Evolutionary conservation across 2,113 vertebrate genomes (phyloP), one percentile per base, ranked within the genome.

Genomic region (Meleagris gallopavo): DNA sequence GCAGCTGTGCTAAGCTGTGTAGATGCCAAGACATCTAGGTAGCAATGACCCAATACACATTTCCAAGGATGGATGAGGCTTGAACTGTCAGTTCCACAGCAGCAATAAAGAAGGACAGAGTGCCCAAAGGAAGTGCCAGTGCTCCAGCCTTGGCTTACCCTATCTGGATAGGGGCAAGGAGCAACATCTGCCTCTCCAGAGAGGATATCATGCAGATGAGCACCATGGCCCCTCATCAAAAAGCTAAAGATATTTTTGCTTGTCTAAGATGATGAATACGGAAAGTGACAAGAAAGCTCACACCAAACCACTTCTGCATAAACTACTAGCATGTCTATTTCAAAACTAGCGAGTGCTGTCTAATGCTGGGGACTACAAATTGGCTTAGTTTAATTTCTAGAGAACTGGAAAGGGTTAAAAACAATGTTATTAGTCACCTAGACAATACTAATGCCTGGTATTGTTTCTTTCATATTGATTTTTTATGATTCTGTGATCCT

Each of bases 231-330:
- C 41, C 41, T 78, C 22, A 12, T 17, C n/a, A 61, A 10, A 6
- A 34, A 52, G 5, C 7, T 20, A 8, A 10, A 30, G 17, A 21
- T 27, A n/a, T 21, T 58, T 70, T 61, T 9, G 40, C 0, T 1
- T 3, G 0, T 11, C 1, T 13, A 72, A 38, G 4, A 15, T 22
- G 16, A 43, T 48, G 34, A 52, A 57, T 3, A 17, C 4, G 17
- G 10, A 58, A 73, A 64, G 5, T 21, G 27, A 24, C 36, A 48
- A 48, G 36, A 86, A 69, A 79, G 6, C 8, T 54, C 36, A 18
- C 2, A 4, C 5, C 17, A 62, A 41, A 10, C 19, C 80, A 18
- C 25, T 83, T 14, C 32, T 34, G 54, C 15, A 9, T 17, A 48
- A 66, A 66, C 36, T 9, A 18, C 30, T 54, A 43, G 48, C 41